Evolutionary conservation across 2,113 vertebrate genomes (phyloP).

Genomic region (Xyrauchen texanus): DNA sequence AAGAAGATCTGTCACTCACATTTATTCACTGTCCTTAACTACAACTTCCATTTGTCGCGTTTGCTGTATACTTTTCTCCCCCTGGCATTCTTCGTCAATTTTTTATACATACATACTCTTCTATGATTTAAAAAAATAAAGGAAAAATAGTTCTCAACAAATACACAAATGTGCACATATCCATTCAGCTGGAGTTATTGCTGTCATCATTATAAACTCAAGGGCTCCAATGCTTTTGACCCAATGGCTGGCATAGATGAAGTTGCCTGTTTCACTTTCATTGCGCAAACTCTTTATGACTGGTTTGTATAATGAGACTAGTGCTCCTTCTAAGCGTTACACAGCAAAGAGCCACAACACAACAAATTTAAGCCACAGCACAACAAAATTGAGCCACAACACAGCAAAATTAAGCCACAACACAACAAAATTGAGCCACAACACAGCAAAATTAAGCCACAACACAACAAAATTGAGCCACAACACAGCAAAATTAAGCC

Average conservation of each 20-base stretch:
- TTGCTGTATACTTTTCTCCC: not conserved
- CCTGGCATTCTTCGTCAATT: not conserved
- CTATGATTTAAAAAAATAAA: no score
- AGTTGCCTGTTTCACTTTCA: constrained; percentile 12
- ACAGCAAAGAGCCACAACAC: not conserved
- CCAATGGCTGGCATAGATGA: not conserved
- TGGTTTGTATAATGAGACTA: not conserved
- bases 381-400: no score
- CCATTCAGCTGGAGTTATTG: not conserved
- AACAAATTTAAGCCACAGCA: no score
- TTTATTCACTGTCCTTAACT: constrained; percentile 24
- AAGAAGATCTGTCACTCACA: not conserved
- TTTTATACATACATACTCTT: not conserved
- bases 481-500: no score
- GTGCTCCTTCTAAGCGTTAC: not conserved
- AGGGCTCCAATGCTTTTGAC: constrained; percentile 22
- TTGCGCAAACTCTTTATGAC: constrained; percentile 6
- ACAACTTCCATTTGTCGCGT: not conserved
- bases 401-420: no score
- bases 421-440: no score
- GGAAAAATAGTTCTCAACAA: not conserved
- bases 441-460: no score
- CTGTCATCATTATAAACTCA: constrained; percentile 7
- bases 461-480: no score
- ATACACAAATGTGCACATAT: not conserved